Base-by-base conservation (phyloP, 2,888 invertebrate genomes). In the Drosophila sordidula region DNA sequence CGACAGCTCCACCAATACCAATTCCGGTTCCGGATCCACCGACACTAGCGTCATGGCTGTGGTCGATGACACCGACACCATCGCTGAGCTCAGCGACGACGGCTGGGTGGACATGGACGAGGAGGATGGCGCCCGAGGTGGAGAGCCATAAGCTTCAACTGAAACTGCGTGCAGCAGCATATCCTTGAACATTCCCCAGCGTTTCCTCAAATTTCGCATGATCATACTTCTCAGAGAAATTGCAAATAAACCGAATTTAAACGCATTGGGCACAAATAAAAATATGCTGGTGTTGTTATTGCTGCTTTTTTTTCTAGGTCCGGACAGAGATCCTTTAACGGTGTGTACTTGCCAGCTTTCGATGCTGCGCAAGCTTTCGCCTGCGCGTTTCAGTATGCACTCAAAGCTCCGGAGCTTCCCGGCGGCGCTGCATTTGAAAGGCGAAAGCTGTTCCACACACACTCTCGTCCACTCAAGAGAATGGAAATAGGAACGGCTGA, bases 81-180 rank as follows among this genome's bases (percentile, higher is more conserved):
- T 79, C 5, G 83, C 70, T 6, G 89, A 83, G 25, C 68, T 83
- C 9, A 83, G 83, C 38, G 83, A 83, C 36, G 87, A 88, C 38
- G 83, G 76, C 38, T 83, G 83, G 89, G 74, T 77, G 14, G 89
- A 87, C 39, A 16, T 81, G 12, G 75, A 78, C 14, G 78, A 78
- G 14, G 78, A 73, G 11, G 78, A 78, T 36, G 77, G 87, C 11
- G 80, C 83, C 45, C 47, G 63, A 12, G 80, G 83, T 1, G 87
- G 76, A 26, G 62, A 49, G 6, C 36, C 34, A 9, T 57, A 61
- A 9, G 5, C 11, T 8, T 12, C 8, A 42, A n/a, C 16, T 16
- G 9, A 18, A 12, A 41, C 14, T 11, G 16, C 4, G 4, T 11
- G 36, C 26, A 9, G 22, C 16, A 1, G 12, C n/a, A n/a, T n/a